Evolutionary conservation across 2,113 vertebrate genomes (phyloP).

Genomic region (Salvelinus sp.): DNA sequence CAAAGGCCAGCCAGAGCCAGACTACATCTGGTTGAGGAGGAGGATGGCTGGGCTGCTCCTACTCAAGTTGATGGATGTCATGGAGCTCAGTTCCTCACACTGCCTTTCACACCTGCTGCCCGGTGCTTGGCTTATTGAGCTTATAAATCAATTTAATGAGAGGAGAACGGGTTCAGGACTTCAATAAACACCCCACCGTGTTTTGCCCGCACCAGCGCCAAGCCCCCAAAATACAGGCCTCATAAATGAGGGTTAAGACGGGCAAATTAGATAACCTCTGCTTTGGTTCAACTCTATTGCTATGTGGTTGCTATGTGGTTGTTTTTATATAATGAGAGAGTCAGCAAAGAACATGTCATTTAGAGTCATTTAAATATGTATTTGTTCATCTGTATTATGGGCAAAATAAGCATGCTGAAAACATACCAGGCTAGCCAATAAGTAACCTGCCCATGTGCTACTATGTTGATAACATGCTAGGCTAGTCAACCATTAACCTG

Average conservation of each 20-base stretch:
- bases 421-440: too few relatives aligned
- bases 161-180: conserved; percentile 64
- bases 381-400: too few relatives aligned
- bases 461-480: too few relatives aligned
- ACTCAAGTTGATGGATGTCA: conserved; percentile 72
- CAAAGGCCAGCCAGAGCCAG: conserved; percentile 39
- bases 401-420: too few relatives aligned
- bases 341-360: too few relatives aligned
- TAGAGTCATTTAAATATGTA: too few relatives aligned
- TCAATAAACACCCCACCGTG: conserved; percentile 69
- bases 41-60: conserved; percentile 23
- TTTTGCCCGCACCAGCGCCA: too few relatives aligned
- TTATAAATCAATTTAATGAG: conserved; percentile 80
- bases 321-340: too few relatives aligned
- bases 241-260: conserved; percentile 9
- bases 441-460: background rate
- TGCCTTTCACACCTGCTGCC: conserved; percentile 66
- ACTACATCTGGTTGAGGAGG: conserved; percentile 33
- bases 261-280: conserved; percentile 18
- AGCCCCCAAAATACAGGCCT: conserved; percentile 48
- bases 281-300: background rate
- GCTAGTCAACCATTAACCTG: too few relatives aligned
- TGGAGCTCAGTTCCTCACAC: conserved; percentile 38
- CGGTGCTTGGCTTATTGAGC: conserved; percentile 68
- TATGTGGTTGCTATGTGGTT: too few relatives aligned